Conservation (phyloP, 2,888 invertebrate genomes). For the Rhaphigaster nebulosa region DNA sequence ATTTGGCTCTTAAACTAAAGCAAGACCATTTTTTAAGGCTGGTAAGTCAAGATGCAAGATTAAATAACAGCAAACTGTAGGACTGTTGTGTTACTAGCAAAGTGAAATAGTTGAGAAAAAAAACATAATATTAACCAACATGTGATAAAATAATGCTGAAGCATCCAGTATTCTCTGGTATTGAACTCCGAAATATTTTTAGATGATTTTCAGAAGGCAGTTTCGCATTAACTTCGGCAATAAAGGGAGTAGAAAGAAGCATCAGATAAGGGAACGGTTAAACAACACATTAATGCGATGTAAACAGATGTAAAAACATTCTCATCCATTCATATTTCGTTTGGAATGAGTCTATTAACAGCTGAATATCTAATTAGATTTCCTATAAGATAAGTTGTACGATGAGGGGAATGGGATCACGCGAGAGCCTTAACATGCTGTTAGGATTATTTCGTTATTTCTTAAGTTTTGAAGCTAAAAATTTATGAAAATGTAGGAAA, state of each 20-base stretch:
- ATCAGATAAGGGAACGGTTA: neutral
- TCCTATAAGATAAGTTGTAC: neutral
- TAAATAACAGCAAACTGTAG: too few relatives aligned
- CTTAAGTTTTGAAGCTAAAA: neutral
- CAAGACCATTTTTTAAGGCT: too few relatives aligned
- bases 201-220: neutral
- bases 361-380: constrained; percentile 43
- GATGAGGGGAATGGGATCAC: neutral
- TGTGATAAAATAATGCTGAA: too few relatives aligned
- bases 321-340: constrained; percentile 9
- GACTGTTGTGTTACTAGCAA: too few relatives aligned
- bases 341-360: constrained; percentile 13
- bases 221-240: neutral
- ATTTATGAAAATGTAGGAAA: neutral
- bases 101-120: too few relatives aligned
- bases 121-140: too few relatives aligned
- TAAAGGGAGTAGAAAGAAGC: neutral
- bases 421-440: neutral
- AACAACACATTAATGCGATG: constrained; percentile 3
- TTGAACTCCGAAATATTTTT: neutral
- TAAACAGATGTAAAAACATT: neutral
- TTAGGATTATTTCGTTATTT: neutral
- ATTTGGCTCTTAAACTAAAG: too few relatives aligned
- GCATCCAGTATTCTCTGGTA: too few relatives aligned
- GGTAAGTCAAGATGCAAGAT: too few relatives aligned